Conservation (phyloP, 1,140 invertebrate genomes). For the Temnothorax nylanderi region DNA sequence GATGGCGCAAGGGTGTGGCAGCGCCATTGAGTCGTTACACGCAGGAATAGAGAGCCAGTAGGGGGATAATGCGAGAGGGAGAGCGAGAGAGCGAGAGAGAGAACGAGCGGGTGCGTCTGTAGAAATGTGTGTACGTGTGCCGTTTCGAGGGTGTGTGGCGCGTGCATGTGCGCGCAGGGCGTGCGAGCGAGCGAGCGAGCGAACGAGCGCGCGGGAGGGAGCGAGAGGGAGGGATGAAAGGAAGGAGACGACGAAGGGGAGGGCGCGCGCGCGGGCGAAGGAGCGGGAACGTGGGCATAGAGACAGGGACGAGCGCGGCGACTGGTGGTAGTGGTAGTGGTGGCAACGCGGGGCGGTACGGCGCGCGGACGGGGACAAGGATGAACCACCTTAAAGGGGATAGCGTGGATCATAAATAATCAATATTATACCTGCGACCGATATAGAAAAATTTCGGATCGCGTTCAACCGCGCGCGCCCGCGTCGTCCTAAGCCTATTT, state of each 20-base stretch:
- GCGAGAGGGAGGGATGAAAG: conserved; percentile 28
- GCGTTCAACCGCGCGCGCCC: background rate
- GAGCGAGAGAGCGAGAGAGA: conserved; percentile 39
- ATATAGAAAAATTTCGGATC: conserved; percentile 70
- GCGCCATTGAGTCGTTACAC: conserved; percentile 85
- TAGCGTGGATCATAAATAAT: conserved; percentile 83
- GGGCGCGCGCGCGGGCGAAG: conserved; percentile 48
- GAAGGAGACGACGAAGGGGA: conserved; percentile 38
- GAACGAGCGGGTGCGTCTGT: background rate
- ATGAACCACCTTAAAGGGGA: conserved; percentile 85
- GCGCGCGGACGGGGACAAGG: conserved; percentile 80
- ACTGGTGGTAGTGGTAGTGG: conserved; percentile 71
- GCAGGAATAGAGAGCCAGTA: conserved; percentile 82
- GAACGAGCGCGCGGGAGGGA: conserved; percentile 28
- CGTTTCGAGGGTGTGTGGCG: conserved; percentile 8
- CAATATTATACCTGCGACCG: conserved; percentile 81
- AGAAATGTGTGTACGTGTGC: background rate
- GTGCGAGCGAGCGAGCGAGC: conserved; percentile 29
- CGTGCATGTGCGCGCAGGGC: conserved; percentile 12
- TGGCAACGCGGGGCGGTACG: conserved; percentile 72
- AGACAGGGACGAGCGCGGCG: conserved; percentile 59
- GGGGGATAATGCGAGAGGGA: conserved; percentile 69
- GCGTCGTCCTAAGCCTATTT: background rate
- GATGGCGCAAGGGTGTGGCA: conserved; percentile 85
- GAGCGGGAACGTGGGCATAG: conserved; percentile 58